Percentiles rank a stretch among this genome's conserved stretches.
Evolutionary conservation across 1,140 invertebrate species (phyloP).

Genomic region (Vanessa tameamea): DNA sequence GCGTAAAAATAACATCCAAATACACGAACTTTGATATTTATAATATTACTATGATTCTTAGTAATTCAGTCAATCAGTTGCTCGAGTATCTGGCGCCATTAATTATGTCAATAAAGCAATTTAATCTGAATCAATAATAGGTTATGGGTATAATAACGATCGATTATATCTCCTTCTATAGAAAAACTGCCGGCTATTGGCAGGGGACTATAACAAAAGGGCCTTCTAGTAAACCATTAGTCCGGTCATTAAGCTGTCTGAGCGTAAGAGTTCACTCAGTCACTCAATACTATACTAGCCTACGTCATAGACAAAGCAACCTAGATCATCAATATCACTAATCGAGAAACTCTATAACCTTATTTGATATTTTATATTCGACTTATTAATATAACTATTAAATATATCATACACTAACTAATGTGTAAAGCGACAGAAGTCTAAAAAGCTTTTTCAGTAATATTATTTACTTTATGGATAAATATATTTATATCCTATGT

Average conservation of each 20-base stretch:
- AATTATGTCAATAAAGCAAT: too few species aligned
- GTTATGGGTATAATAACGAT: constrained; percentile 13
- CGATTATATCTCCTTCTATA: constrained; percentile 10
- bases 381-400: too few species aligned
- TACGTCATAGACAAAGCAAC: constrained; percentile 10
- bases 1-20: too few species aligned
- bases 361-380: neutral
- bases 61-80: too few species aligned
- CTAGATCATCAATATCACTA: constrained; percentile 33
- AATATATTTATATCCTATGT: too few species aligned
- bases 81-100: too few species aligned
- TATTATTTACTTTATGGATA: too few species aligned
- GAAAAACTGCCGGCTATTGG: constrained; percentile 30
- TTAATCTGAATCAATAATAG: neutral
- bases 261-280: constrained; percentile 43
- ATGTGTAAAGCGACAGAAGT: too few species aligned
- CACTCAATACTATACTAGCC: constrained; percentile 20
- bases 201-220: constrained; percentile 50
- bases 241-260: constrained; percentile 55
- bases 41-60: too few species aligned
- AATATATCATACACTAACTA: too few species aligned
- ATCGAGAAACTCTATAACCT: constrained; percentile 36
- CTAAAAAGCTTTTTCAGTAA: too few species aligned
- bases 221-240: constrained; percentile 55
- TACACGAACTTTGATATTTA: too few species aligned